phyloP scores from a whole-genome alignment of 37 sponge, comb jelly and placozoan genomes.

The Chondrilla cf. caribensis region DNA sequence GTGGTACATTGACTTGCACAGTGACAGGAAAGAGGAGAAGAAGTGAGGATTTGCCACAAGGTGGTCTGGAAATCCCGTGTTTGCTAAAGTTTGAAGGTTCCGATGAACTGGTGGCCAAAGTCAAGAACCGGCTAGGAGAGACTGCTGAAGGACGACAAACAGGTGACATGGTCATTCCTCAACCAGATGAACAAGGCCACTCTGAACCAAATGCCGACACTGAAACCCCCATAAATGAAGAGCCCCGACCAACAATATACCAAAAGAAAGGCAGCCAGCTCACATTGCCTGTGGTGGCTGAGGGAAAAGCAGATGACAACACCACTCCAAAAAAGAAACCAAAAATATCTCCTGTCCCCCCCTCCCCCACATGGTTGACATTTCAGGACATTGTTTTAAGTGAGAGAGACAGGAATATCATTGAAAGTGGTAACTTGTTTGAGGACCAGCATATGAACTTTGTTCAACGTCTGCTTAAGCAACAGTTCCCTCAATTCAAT shows the following conservation, averaged over 20 bases:
- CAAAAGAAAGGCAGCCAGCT: too few relatives aligned
- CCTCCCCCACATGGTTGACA: neutral
- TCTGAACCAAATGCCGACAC: neutral
- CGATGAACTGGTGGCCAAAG: neutral
- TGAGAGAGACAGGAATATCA: neutral
- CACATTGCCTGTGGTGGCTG: neutral
- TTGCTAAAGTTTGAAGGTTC: neutral
- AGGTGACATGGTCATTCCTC: neutral
- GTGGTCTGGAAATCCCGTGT: slow-evolving; percentile 35
- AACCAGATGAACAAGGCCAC: too few relatives aligned
- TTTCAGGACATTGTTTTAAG: neutral
- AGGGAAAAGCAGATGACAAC: neutral
- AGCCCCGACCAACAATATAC: too few relatives aligned
- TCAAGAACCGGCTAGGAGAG: neutral
- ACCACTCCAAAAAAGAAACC: too few relatives aligned
- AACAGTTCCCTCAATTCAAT: neutral
- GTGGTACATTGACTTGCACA: slow-evolving; percentile 11
- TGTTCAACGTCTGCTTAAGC: neutral
- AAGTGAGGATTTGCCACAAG: slow-evolving; percentile 21
- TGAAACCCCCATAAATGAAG: neutral
- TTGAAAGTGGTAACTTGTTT: neutral
- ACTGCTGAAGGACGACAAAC: neutral
- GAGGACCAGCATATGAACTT: neutral
- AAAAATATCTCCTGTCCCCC: neutral
- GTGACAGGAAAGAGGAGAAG: slow-evolving; percentile 8